Evolutionary conservation across 2,113 vertebrate species (phyloP).

Genomic region (Copsychus sechellarum): DNA sequence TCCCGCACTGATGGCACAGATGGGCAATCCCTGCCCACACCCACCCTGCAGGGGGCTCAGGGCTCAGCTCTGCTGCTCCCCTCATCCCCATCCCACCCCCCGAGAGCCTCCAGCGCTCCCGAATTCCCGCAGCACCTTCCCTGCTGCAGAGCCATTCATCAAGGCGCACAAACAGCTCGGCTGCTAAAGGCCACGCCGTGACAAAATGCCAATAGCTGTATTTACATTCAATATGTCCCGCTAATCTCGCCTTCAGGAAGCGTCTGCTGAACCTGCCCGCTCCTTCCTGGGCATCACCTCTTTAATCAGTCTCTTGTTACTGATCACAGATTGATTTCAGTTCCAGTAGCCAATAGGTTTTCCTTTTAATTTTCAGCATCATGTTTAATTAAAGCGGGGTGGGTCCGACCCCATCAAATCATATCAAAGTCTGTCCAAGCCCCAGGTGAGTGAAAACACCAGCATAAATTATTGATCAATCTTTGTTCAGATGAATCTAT

Average conservation of each 20-base stretch:
- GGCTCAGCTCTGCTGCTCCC: neutral
- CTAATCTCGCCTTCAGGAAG: conserved; percentile 13
- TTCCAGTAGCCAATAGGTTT: conserved; percentile 19
- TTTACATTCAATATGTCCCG: conserved; percentile 21
- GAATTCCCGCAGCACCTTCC: neutral
- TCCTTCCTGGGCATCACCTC: neutral
- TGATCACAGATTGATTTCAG: conserved; percentile 24
- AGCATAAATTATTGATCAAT: conserved; percentile 73
- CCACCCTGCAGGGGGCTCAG: rapidly evolving
- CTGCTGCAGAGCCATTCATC: conserved; percentile 57
- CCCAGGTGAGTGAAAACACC: conserved; percentile 38
- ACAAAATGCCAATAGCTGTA: conserved; percentile 56
- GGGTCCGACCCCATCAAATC: conserved; percentile 64
- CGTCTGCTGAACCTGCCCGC: conserved; percentile 12
- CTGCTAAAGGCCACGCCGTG: conserved; percentile 57
- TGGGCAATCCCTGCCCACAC: neutral
- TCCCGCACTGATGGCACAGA: too few species aligned
- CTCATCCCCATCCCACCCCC: neutral
- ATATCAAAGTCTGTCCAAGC: conserved; percentile 44
- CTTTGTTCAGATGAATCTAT: conserved; percentile 67
- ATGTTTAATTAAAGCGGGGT: conserved; percentile 74
- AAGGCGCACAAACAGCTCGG: neutral
- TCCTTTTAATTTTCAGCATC: conserved; percentile 69
- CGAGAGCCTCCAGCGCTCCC: neutral
- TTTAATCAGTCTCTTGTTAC: conserved; percentile 46